Percentiles rank a stretch among this genome's conserved stretches.
Conservation (phyloP, 2,797 vertebrate genomes). For the Rousettus madagascariensis region DNA sequence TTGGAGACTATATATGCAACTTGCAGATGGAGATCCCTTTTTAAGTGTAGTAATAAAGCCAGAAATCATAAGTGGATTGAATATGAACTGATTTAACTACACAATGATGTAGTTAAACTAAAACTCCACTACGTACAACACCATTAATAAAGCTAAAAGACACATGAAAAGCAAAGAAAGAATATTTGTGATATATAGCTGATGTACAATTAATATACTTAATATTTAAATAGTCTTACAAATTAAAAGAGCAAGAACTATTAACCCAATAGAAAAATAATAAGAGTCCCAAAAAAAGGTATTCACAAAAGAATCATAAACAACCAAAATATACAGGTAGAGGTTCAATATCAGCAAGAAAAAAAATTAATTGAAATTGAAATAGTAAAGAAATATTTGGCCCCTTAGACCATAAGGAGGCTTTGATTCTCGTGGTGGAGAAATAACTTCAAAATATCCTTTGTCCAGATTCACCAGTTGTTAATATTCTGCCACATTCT, state of each 20-base stretch:
- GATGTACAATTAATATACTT: neutral
- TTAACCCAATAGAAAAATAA: neutral
- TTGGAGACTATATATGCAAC: neutral
- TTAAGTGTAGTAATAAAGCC: neutral
- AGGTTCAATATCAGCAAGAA: neutral
- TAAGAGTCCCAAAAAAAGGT: neutral
- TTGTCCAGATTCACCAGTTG: neutral
- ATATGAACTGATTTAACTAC: neutral
- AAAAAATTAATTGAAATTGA: neutral
- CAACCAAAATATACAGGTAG: neutral
- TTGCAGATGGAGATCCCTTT: neutral
- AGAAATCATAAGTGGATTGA: neutral
- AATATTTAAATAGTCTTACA: slow-evolving; percentile 24
- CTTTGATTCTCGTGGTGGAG: neutral
- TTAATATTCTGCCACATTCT: neutral
- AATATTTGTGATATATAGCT: neutral
- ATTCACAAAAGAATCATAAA: neutral
- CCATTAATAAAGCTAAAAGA: neutral
- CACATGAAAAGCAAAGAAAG: neutral
- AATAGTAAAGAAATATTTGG: neutral
- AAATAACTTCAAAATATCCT: slow-evolving; percentile 19
- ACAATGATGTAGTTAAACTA: neutral
- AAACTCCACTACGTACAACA: neutral
- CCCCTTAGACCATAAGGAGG: neutral
- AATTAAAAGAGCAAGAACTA: neutral